A percentile compares a stretch with the other conserved stretches of the same genome.
Conservation (phyloP, 2,888 invertebrate genomes). For the Pharmacophagus antenor region DNA sequence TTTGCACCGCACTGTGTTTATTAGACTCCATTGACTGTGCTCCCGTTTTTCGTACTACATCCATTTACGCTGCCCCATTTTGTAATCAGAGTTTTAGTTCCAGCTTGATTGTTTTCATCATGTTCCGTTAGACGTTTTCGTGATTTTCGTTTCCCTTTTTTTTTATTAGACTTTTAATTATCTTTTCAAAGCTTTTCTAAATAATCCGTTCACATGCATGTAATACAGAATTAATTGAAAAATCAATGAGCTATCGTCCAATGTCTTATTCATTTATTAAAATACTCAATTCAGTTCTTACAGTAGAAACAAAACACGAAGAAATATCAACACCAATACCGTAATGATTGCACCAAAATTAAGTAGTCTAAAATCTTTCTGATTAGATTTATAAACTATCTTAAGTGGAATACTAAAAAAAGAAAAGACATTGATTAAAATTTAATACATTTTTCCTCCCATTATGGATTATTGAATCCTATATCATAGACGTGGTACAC, state of each 20-base stretch:
- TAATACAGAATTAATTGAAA: neutral
- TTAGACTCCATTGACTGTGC: conserved; percentile 10
- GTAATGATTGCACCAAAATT: too few relatives aligned
- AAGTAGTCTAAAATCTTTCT: too few relatives aligned
- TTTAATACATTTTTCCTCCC: neutral
- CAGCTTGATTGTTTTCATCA: conserved; percentile 15
- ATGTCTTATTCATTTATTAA: too few relatives aligned
- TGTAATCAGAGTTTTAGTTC: conserved; percentile 22
- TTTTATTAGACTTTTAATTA: neutral
- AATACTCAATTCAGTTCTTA: too few relatives aligned
- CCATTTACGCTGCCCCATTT: conserved; percentile 11
- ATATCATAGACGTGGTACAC: neutral
- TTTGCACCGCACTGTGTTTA: conserved; percentile 9
- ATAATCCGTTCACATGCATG: neutral
- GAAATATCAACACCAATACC: too few relatives aligned
- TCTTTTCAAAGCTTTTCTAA: neutral
- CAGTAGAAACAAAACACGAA: too few relatives aligned
- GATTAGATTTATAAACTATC: too few relatives aligned
- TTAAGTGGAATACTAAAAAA: too few relatives aligned
- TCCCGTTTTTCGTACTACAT: conserved; percentile 14
- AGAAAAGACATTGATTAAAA: too few relatives aligned
- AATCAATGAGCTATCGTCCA: too few relatives aligned
- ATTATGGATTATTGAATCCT: neutral
- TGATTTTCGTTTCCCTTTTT: conserved; percentile 1
- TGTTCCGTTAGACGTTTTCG: conserved; percentile 1